Evolutionary conservation across 1,140 invertebrate genomes (phyloP).

Genomic region (Pseudomyrmex pallidus): DNA sequence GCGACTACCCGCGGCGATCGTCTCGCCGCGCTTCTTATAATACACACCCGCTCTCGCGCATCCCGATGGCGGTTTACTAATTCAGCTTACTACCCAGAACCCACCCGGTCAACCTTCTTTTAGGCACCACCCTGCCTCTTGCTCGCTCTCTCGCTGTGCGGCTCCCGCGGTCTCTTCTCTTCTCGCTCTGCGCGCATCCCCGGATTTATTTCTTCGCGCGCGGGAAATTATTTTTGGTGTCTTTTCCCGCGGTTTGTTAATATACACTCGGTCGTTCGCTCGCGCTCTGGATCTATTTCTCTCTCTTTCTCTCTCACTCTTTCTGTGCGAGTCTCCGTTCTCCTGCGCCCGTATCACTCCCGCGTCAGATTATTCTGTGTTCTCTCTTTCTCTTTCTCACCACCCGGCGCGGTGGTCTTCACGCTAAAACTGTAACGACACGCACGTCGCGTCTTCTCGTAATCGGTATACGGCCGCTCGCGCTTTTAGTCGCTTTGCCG

Average conservation of each 20-base stretch:
- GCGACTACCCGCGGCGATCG: constrained; percentile 73
- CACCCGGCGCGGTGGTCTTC: constrained; percentile 18
- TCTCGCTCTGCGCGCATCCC: constrained; percentile 53
- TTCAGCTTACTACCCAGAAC: constrained; percentile 69
- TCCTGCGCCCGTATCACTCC: constrained; percentile 9
- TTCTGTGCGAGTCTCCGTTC: neutral
- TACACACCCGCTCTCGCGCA: constrained; percentile 66
- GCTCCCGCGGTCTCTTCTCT: constrained; percentile 19
- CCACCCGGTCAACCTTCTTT: constrained; percentile 75
- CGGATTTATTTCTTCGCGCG: constrained; percentile 83
- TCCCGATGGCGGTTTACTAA: constrained; percentile 70
- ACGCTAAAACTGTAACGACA: constrained; percentile 67
- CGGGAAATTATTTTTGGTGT: constrained; percentile 85
- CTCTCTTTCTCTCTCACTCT: constrained; percentile 10
- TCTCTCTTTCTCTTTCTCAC: constrained; percentile 33
- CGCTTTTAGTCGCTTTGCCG: constrained; percentile 75
- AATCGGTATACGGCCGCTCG: constrained; percentile 66
- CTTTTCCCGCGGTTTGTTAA: constrained; percentile 84
- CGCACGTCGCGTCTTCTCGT: constrained; percentile 59
- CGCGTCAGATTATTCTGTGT: neutral
- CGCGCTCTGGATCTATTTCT: constrained; percentile 23
- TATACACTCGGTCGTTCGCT: constrained; percentile 67
- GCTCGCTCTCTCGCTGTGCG: neutral
- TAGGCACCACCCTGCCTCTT: constrained; percentile 69
- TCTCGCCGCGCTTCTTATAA: constrained; percentile 70